These are phyloP conservation scores for Eufriesea mexicana DNA, from an alignment of 1,140 invertebrate species.

Conservation along the genomic window DNA sequence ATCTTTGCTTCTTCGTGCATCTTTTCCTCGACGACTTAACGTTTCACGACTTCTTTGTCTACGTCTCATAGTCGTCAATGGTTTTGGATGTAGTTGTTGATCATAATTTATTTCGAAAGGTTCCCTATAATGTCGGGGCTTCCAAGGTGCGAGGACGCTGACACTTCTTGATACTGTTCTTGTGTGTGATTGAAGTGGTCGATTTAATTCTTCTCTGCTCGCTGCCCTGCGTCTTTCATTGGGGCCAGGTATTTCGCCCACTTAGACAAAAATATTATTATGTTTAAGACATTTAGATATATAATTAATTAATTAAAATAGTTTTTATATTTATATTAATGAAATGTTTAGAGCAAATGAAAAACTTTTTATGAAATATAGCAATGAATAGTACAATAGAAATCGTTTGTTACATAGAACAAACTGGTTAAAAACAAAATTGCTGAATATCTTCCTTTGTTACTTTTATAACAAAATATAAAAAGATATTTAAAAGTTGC, in stretches of 20 bases:
- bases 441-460: too few species aligned
- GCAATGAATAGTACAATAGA: too few species aligned
- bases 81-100: slow-evolving; percentile 83
- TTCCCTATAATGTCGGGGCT: slow-evolving; percentile 88
- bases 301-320: not conserved
- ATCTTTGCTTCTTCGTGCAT: slow-evolving; percentile 77
- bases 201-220: slow-evolving; percentile 88
- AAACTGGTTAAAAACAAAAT: too few species aligned
- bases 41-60: slow-evolving; percentile 80
- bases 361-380: too few species aligned
- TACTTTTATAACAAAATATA: too few species aligned
- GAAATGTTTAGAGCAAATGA: not conserved
- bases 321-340: not conserved
- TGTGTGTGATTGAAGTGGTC: slow-evolving; percentile 85
- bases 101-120: slow-evolving; percentile 91
- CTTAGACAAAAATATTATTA: slow-evolving; percentile 78
- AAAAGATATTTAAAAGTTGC: too few species aligned
- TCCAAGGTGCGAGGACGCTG: slow-evolving; percentile 92
- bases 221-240: slow-evolving; percentile 84
- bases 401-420: too few species aligned
- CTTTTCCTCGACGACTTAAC: slow-evolving; percentile 77
- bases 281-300: too few species aligned
- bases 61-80: slow-evolving; percentile 76
- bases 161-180: slow-evolving; percentile 91
- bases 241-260: slow-evolving; percentile 88